Evolutionary conservation across 2,797 vertebrate species (phyloP).

Genomic region (Propithecus perrieri): DNA sequence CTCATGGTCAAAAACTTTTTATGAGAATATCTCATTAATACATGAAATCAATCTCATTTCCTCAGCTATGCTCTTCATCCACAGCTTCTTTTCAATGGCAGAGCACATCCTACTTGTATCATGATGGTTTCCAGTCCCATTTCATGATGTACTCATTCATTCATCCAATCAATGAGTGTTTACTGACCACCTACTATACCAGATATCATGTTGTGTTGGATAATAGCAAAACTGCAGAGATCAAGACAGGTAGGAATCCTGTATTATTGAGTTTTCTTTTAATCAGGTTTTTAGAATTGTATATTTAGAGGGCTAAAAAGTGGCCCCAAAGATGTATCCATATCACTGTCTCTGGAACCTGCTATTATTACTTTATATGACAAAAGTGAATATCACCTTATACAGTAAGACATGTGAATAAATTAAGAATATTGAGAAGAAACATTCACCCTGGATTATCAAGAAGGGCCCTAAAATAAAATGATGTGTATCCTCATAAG

Average conservation of each 20-base stretch:
- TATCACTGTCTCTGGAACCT: neutral
- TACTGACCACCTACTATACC: neutral
- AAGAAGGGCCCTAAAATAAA: neutral
- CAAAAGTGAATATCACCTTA: neutral
- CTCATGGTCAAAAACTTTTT: neutral
- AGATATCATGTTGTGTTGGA: neutral
- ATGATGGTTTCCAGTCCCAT: neutral
- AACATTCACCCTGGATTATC: neutral
- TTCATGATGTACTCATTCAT: neutral
- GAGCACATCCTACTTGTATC: neutral
- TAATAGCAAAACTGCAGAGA: neutral
- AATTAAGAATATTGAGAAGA: neutral
- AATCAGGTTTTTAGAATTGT: neutral
- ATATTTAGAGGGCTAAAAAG: neutral
- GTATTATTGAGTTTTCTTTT: neutral
- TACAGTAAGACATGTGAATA: neutral
- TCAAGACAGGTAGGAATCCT: neutral
- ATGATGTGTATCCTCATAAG: neutral
- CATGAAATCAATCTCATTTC: neutral
- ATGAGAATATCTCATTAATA: neutral
- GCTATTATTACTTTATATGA: neutral
- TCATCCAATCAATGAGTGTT: neutral
- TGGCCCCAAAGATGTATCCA: neutral
- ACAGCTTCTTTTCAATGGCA: neutral
- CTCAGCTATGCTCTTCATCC: neutral